These are phyloP conservation scores for Oreohelix idahoensis DNA, from an alignment of 1,140 invertebrate species.

Conservation along the genomic window DNA sequence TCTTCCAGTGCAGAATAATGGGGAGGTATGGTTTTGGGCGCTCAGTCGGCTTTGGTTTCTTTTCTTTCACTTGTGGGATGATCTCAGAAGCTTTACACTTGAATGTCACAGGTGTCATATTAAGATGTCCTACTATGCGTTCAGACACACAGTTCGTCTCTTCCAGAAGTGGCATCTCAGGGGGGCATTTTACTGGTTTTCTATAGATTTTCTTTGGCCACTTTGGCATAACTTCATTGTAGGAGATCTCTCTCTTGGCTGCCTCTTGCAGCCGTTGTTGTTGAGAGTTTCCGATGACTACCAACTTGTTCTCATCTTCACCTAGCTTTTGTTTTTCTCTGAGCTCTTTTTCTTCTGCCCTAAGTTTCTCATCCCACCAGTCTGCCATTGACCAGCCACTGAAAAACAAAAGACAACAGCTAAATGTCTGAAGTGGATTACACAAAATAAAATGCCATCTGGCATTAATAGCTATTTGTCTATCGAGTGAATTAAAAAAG, in stretches of 20 bases:
- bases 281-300: not conserved
- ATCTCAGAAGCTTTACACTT: not conserved
- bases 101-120: not conserved
- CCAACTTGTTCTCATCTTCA: not conserved
- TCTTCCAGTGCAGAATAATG: slow-evolving; percentile 34
- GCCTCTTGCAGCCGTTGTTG: slow-evolving; percentile 27
- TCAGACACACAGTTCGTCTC: not conserved
- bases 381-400: slow-evolving; percentile 30
- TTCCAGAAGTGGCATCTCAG: not conserved
- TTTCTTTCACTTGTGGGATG: not conserved
- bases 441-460: too few species aligned
- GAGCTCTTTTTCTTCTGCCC: slow-evolving; percentile 1
- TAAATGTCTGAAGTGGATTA: too few species aligned
- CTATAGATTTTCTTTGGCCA: not conserved
- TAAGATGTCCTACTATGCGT: not conserved
- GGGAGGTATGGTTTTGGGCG: slow-evolving; percentile 24
- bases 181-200: not conserved
- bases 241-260: slow-evolving; percentile 6
- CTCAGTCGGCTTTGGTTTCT: not conserved
- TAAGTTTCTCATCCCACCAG: slow-evolving; percentile 33
- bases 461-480: too few species aligned
- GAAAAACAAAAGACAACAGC: not conserved
- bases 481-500: too few species aligned
- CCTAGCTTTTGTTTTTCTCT: not conserved
- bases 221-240: not conserved